phyloP scores from a whole-genome alignment of 2,113 vertebrate species.

The Murina feae region DNA sequence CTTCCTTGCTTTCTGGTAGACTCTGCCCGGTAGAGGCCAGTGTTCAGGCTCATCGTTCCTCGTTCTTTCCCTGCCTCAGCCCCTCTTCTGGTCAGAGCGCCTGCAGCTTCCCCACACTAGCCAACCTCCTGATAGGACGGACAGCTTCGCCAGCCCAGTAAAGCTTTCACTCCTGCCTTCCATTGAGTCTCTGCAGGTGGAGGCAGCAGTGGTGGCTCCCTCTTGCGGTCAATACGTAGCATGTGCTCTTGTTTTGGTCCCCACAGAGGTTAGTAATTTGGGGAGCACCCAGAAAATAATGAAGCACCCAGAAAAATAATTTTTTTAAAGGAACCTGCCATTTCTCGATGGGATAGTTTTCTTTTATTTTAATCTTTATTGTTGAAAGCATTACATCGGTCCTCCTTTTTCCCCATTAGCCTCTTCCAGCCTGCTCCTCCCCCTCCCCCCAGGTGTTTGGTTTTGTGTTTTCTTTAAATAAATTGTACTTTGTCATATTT shows the following conservation, averaged over 20 bases:
- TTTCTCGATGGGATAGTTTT: not conserved
- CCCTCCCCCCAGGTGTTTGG: not conserved
- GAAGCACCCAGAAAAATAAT: not conserved
- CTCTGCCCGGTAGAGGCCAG: not conserved
- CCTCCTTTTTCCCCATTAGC: no score
- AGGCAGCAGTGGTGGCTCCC: not conserved
- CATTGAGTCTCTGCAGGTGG: not conserved
- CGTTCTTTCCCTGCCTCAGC: not conserved
- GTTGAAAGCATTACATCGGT: no score
- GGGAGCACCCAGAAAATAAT: not conserved
- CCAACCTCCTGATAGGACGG: not conserved
- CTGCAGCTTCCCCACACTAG: not conserved
- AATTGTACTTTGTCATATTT: not conserved
- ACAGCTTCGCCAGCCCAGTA: not conserved
- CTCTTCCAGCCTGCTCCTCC: no score
- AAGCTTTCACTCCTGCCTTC: not conserved
- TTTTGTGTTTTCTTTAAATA: not conserved
- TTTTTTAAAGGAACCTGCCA: not conserved
- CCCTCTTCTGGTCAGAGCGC: not conserved
- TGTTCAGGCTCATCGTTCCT: not conserved
- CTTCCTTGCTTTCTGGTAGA: not conserved
- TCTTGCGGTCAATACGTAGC: not conserved
- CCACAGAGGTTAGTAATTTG: not conserved
- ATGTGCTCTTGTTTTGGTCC: not conserved
- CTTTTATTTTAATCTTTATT: no score